These are phyloP conservation scores for Bombylius discolor DNA, from an alignment of 2,888 invertebrate species.

Conservation along the genomic window DNA sequence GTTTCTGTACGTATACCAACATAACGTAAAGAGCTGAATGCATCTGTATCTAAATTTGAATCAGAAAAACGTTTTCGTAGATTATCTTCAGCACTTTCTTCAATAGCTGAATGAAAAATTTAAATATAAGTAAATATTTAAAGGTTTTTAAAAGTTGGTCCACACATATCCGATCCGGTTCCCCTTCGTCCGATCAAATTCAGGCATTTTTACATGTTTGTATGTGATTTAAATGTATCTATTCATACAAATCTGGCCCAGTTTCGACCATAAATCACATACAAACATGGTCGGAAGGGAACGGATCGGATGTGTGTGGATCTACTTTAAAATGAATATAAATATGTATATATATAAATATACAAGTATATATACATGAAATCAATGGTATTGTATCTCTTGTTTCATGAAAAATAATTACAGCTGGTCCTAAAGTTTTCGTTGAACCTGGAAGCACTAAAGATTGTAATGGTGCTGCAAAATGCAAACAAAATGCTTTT, in stretches of 20 bases:
- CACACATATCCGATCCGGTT: too few species aligned
- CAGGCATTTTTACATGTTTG: too few species aligned
- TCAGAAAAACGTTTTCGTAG: slow-evolving; percentile 48
- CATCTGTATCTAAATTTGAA: slow-evolving; percentile 49
- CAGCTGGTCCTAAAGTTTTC: slow-evolving; percentile 54
- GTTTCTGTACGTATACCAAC: slow-evolving; percentile 45
- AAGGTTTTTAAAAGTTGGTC: too few species aligned
- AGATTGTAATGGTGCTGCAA: slow-evolving; percentile 43
- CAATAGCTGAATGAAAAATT: slow-evolving; percentile 32
- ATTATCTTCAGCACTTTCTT: slow-evolving; percentile 49
- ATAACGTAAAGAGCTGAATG: slow-evolving; percentile 58
- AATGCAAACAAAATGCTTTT: slow-evolving; percentile 58
- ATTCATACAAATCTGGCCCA: too few species aligned
- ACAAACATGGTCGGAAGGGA: too few species aligned
- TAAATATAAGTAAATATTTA: too few species aligned
- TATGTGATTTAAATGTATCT: too few species aligned
- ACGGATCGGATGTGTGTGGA: too few species aligned
- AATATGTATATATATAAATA: too few species aligned
- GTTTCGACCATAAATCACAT: too few species aligned
- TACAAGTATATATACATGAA: slow-evolving; percentile 32
- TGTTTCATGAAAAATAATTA: slow-evolving; percentile 71
- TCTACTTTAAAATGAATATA: too few species aligned
- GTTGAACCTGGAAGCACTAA: slow-evolving; percentile 25
- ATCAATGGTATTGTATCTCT: slow-evolving; percentile 52
- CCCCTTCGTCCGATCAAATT: too few species aligned